phyloP scores from a whole-genome alignment of 1,140 invertebrate genomes.

The Drosophila lowei region DNA sequence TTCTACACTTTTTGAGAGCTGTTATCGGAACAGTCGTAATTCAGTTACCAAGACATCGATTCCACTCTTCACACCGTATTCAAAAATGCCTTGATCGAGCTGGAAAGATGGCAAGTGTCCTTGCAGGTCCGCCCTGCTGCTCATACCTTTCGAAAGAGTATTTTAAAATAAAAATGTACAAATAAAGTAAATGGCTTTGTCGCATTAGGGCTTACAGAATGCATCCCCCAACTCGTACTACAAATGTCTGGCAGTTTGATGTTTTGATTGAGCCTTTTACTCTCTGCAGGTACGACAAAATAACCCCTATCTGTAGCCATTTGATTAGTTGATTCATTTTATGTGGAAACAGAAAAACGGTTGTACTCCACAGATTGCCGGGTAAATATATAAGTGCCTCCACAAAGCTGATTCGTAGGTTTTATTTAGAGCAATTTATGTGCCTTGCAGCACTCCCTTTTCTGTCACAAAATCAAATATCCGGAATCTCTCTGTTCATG shows the following conservation, averaged over 20 bases:
- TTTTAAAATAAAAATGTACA: conserved; percentile 27
- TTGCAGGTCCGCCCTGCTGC: no score
- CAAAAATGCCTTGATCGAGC: no score
- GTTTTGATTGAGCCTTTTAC: conserved; percentile 64
- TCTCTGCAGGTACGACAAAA: background rate
- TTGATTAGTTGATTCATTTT: conserved; percentile 80
- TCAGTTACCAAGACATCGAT: no score
- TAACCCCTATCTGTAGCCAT: conserved; percentile 31
- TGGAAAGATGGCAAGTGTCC: no score
- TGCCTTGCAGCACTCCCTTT: background rate
- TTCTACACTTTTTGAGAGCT: no score
- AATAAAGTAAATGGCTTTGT: conserved; percentile 77
- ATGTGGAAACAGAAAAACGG: conserved; percentile 30
- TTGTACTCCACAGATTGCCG: conserved; percentile 25
- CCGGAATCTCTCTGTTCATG: background rate
- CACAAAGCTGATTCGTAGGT: conserved; percentile 21
- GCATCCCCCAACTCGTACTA: conserved; percentile 39
- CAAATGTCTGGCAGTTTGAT: conserved; percentile 71
- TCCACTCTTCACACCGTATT: no score
- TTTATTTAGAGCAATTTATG: conserved; percentile 1
- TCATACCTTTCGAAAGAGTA: background rate
- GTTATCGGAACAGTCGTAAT: no score
- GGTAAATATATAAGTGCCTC: conserved; percentile 35
- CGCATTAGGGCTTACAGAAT: conserved; percentile 52
- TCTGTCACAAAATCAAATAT: conserved; percentile 12